Base-by-base conservation (phyloP, 2,113 vertebrate species). In the Microcebus ravelobensis region DNA sequence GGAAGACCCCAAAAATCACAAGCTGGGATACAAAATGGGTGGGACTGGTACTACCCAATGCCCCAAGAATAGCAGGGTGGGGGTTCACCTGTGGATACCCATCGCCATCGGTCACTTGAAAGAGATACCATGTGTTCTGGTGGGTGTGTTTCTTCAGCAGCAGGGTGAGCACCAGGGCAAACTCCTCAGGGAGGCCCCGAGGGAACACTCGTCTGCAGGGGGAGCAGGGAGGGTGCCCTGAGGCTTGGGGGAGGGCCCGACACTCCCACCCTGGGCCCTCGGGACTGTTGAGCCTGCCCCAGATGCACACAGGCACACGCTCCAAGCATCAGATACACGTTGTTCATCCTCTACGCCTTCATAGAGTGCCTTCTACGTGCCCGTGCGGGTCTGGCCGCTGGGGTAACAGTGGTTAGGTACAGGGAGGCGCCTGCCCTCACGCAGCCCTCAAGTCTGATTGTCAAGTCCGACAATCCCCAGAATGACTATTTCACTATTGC, bases 81-180 rank as follows among this genome's bases (percentile, higher is more conserved):
- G 39, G 63, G 55, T 84, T 95, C 98, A 99, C 99, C 99, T 99
- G 99, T 17, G 99, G 99, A 97, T 99, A 99, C 79, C 99, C 99
- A 25, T 98, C 98, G 36, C 94, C 98, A 93, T 99, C 99, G 0
- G 99, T 99, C 98, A 99, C 99, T 98, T 99, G 99, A 96, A 99
- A 99, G 77, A 99, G 99, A 98, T 99, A 99, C 99, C 99, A 98
- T 76, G 99, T 99, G 96, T 99, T 98, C 96, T 98, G 99, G 71
- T 98, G 98, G 96, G 99, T 99, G 88, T 99, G 98, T 93, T 99
- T 99, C 98, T 99, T 99, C 98, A 99, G 98, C 90, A 99, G 98
- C 95, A 99, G 68, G 1, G 99, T 99, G 98, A 99, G 98, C 97
- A 99, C 98, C 96, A 99, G 97, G 13, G 99, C 99, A 98, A 99